Evolutionary conservation across 2,113 vertebrate species (phyloP), one percentile per base, ranked within the genome.

Genomic region (Amphiprion ocellaris): DNA sequence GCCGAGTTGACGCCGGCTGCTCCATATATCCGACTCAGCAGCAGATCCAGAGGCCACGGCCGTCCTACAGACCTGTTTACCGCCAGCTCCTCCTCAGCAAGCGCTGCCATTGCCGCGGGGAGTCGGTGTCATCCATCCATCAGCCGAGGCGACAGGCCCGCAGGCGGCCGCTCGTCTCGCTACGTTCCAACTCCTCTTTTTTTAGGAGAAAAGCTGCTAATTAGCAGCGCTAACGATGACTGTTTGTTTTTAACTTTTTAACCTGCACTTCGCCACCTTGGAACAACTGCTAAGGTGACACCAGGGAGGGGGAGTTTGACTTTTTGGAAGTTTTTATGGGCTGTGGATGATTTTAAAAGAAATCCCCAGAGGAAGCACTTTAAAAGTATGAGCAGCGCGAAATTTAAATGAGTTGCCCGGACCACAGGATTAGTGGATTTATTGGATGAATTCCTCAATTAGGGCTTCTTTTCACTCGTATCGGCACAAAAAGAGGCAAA

Each of bases 61-160:
- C 37, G 87, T 88, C 84, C 89, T 83, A 75, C 77, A 80, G 87
- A 87, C 87, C 86, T 67, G 83, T 86, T 86, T 83, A 80, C 84
- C 66, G 59, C 41, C 63, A 33, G 41, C 5, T 15, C 47, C n/a
- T 19, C 17, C 37, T 4, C 70, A 1, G 41, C 54, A 41, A 0
- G 58, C 79, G 75, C 60, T 85, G 79, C 79, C 88, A 81, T 85
- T 87, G 83, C 91, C 87, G 33, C 59, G 67, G 92, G 91, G 92
- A 86, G 55, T 26, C 54, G 5, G 68, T 85, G 82, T 89, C 90
- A 89, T 76, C 77, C 87, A 93, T 93, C 89, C 89, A 93, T 92
- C 92, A 87, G 41, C 49, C 28, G 58, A 0, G 52, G 39, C 75
- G 59, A 62, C 72, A 7, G 66, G 44, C 87, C 84, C n/a, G 15